phyloP scores from a whole-genome alignment of 2,113 vertebrate genomes.

The Anoplopoma fimbria region DNA sequence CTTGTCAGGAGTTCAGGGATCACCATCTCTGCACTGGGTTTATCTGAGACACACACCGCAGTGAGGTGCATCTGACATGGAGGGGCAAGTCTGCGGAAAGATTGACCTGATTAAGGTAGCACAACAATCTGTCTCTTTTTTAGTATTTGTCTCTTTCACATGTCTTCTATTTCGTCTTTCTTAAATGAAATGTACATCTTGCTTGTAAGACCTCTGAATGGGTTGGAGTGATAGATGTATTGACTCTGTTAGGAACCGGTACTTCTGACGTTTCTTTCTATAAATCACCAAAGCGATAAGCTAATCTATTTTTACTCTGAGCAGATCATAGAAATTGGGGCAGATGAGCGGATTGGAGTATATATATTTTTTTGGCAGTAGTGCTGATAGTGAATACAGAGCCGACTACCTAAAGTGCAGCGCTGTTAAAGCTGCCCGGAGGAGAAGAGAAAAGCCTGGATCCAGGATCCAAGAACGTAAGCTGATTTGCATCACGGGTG shows the following conservation, averaged over 20 bases:
- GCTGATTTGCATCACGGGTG: slow-evolving; percentile 75
- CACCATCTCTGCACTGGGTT: slow-evolving; percentile 33
- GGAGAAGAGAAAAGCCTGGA: slow-evolving; percentile 52
- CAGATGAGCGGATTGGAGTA: slow-evolving; percentile 50
- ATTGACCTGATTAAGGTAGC: neutral
- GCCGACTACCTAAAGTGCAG: slow-evolving; percentile 40
- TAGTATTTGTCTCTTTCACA: neutral
- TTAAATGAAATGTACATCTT: neutral
- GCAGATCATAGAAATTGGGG: slow-evolving; percentile 61
- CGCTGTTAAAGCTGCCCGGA: slow-evolving; percentile 54
- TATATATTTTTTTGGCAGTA: slow-evolving; percentile 36
- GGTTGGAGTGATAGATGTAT: neutral
- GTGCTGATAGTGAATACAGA: slow-evolving; percentile 6
- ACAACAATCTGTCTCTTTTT: neutral
- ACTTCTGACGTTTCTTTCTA: slow-evolving; percentile 10
- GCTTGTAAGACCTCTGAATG: neutral
- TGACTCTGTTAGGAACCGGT: neutral
- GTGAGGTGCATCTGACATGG: slow-evolving; percentile 8
- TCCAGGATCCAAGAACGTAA: slow-evolving; percentile 67
- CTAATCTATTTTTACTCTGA: slow-evolving; percentile 56
- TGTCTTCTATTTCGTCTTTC: neutral
- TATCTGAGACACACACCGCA: slow-evolving; percentile 38
- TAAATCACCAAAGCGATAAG: slow-evolving; percentile 34
- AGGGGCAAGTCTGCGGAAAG: neutral
- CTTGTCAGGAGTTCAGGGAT: slow-evolving; percentile 48